phyloP scores from a whole-genome alignment of 92 coral and sea anemone species.

The Phymanthus crucifer region DNA sequence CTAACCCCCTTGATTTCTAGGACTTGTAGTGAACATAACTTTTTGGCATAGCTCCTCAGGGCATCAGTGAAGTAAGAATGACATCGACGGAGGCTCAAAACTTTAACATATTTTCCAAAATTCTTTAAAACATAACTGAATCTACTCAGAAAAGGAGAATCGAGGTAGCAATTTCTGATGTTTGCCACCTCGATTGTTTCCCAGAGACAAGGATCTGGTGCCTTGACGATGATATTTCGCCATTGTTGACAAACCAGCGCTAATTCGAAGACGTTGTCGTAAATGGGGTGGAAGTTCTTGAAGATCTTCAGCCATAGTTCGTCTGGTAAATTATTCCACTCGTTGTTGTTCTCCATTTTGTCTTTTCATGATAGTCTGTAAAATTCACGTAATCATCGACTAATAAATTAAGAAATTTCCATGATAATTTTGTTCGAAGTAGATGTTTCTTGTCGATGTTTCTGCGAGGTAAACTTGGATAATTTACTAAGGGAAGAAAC shows the following conservation, averaged over 20 bases:
- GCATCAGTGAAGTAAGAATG: constrained; percentile 61
- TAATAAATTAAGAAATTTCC: neutral
- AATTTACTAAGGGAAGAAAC: too few species aligned
- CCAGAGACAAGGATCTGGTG: constrained; percentile 81
- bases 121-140: constrained; percentile 44
- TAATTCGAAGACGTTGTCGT: constrained; percentile 62
- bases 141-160: constrained; percentile 56
- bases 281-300: constrained; percentile 68
- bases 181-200: constrained; percentile 57
- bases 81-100: constrained; percentile 65
- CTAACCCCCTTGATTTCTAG: constrained; percentile 67
- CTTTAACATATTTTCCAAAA: constrained; percentile 53
- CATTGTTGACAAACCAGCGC: constrained; percentile 74
- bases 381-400: neutral
- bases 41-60: constrained; percentile 31
- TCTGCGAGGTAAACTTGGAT: neutral
- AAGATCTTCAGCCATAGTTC: constrained; percentile 78
- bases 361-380: neutral
- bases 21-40: constrained; percentile 47
- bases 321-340: constrained; percentile 45
- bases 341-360: constrained; percentile 11
- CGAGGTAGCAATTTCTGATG: constrained; percentile 60
- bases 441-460: neutral
- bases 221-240: constrained; percentile 48
- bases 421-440: neutral